Conservation (phyloP, 2,888 invertebrate genomes). For the Parelbella ahira region DNA sequence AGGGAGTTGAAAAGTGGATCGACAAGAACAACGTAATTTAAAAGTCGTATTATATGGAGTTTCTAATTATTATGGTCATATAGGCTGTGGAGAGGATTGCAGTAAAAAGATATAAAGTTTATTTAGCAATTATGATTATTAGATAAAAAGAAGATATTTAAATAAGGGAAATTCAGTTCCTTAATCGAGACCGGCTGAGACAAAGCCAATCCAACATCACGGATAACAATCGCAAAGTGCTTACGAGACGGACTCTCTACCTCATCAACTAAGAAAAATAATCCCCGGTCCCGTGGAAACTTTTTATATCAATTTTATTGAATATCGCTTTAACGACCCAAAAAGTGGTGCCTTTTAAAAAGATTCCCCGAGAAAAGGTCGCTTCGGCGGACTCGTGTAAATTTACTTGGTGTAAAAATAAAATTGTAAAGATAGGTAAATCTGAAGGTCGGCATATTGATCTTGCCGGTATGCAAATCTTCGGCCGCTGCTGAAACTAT, state of each 20-base stretch:
- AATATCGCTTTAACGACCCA: conserved; percentile 30
- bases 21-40: too few relatives aligned
- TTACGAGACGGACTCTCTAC: conserved; percentile 6
- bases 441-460: conserved; percentile 18
- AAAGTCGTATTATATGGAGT: too few relatives aligned
- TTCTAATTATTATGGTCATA: too few relatives aligned
- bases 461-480: conserved; percentile 6
- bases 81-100: too few relatives aligned
- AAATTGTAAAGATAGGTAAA: conserved; percentile 17
- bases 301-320: conserved; percentile 31
- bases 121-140: too few relatives aligned
- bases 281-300: conserved; percentile 9
- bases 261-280: conserved; percentile 22
- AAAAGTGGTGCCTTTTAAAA: conserved; percentile 24
- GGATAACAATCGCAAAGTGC: conserved; percentile 19
- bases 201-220: conserved; percentile 13
- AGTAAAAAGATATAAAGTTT: too few relatives aligned
- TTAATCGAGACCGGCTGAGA: conserved; percentile 1
- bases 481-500: background rate
- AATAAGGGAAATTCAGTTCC: conserved; percentile 11
- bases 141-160: too few relatives aligned
- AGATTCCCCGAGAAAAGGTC: conserved; percentile 20
- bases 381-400: conserved; percentile 19
- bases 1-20: too few relatives aligned
- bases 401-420: conserved; percentile 25